Base-by-base conservation (phyloP, 2,888 invertebrate species). In the Archips crataeganus region DNA sequence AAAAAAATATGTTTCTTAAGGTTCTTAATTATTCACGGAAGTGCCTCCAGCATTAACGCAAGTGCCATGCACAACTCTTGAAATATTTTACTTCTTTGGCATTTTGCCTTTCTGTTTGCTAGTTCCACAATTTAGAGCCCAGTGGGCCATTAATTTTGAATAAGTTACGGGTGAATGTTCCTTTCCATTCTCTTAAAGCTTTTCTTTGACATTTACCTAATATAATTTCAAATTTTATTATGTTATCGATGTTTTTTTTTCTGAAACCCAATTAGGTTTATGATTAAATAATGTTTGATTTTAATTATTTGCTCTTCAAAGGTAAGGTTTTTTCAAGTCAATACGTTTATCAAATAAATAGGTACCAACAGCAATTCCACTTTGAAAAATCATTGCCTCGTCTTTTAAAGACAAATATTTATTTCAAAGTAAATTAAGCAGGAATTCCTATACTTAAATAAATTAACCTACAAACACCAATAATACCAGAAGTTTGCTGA, bases 11-110 rank as follows among this genome's bases (percentile, higher is more conserved):
- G 70, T 75, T 74, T 74, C 74, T 61, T 49, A 64, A 75, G 64
- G 71, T 72, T 59, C 60, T 45, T 10, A 63, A 32, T n/a, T n/a
- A n/a, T n/a, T n/a, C 51, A 69, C 34, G 39, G 11, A 3, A 42
- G n/a, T 49, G 49, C 39, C 42, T 54, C 47, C 3, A 42, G 59
- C 51, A 69, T 63, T 51, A 51, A 63, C 49, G 13, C 59, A 62
- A 68, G 39, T 68, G 68, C 68, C 45, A 47, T 62, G 57, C 62
- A 6, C 36, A 13, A 59, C 15, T 47, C 59, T 75, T 68, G 75
- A 75, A 78, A 82, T 81, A 80, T 78, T 79, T 82, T 78, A 79
- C 75, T 77, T 74, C 77, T 77, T 76, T 76, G 80, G 82, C 78
- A 78, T 80, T 81, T 81, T 78, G 79, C 77, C 76, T 76, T 63